Evolutionary conservation across 2,797 vertebrate species (phyloP), one percentile per base, ranked within the genome.

Genomic region (Acipenser ruthenus): DNA sequence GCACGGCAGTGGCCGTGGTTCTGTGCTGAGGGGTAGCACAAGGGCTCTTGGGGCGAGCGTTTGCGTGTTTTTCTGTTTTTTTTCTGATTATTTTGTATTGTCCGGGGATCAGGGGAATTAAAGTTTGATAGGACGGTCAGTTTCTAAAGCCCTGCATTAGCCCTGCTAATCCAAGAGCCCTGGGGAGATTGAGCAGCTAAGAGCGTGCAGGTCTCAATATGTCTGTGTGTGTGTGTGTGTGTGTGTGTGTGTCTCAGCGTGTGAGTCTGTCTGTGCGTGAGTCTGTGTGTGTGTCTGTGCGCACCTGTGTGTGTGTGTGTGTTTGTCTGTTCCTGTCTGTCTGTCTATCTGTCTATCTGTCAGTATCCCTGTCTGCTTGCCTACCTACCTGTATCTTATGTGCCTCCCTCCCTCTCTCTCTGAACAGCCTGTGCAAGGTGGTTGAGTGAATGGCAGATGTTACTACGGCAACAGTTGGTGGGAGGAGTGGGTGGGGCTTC

Each of bases 401-500:
- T 55, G 15, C 15, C 48, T 23, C 56, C 55, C 55, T 59, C 15
- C 71, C 70, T n/a, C 47, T 50, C 51, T 58, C 55, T 50, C 67
- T 60, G 13, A 37, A 37, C 23, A 37, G 23, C 23, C 23, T 37
- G 1, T 3, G 23, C 18, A 60, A 65, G 56, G 53, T 64, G 62
- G 7, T 23, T 49, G 72, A 64, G 60, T 76, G 62, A 82, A 86
- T 85, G 85, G 89, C 90, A 92, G 90, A 92, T 92, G 90, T 89
- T 88, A 86, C 78, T 80, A 78, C 79, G 87, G 86, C 90, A 92
- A 91, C 90, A 91, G 89, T 90, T 91, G 87, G 88, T 88, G 87
- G 80, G 63, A 59, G 64, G 37, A 80, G 79, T 69, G 80, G 89
- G 87, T 83, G 87, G 86, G 84, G 86, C 84, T 86, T 82, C 72